Conservation (phyloP, 1,140 invertebrate species). For the Philaenus spumarius region DNA sequence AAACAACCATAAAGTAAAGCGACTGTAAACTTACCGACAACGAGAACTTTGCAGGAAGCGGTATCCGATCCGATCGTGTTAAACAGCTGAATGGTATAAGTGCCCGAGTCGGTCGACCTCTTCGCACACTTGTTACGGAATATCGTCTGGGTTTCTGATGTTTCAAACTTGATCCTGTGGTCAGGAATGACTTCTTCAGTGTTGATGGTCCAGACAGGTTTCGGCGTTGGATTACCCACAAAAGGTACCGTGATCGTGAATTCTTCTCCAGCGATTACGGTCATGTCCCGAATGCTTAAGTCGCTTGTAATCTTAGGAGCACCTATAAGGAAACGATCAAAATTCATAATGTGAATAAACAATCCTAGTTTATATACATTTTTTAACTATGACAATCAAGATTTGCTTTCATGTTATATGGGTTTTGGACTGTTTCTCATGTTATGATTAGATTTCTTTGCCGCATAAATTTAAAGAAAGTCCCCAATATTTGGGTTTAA, state of each 20-base stretch:
- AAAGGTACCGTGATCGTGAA: constrained; percentile 94
- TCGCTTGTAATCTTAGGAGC: constrained; percentile 90
- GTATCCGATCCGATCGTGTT: constrained; percentile 86
- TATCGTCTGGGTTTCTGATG: constrained; percentile 68
- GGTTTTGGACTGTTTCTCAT: no score
- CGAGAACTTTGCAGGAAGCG: constrained; percentile 76
- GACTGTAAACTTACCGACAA: constrained; percentile 51
- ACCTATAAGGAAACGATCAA: no score
- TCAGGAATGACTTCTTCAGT: constrained; percentile 74
- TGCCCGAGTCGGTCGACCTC: constrained; percentile 75
- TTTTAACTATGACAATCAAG: no score
- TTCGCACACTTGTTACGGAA: constrained; percentile 85
- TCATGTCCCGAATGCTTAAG: constrained; percentile 87
- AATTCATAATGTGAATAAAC: no score
- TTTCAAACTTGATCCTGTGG: constrained; percentile 82
- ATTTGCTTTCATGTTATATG: no score
- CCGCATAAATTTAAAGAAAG: no score
- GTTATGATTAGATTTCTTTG: no score
- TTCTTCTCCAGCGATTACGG: constrained; percentile 90
- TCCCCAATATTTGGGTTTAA: no score
- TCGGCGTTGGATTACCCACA: constrained; percentile 81
- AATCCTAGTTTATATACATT: no score
- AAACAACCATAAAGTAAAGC: constrained; percentile 11
- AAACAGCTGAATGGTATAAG: constrained; percentile 82
- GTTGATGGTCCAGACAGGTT: constrained; percentile 81